Evolutionary conservation across 2,888 invertebrate genomes (phyloP), one percentile per base, ranked within the genome.

Genomic region (Tetheella fluctuosa): DNA sequence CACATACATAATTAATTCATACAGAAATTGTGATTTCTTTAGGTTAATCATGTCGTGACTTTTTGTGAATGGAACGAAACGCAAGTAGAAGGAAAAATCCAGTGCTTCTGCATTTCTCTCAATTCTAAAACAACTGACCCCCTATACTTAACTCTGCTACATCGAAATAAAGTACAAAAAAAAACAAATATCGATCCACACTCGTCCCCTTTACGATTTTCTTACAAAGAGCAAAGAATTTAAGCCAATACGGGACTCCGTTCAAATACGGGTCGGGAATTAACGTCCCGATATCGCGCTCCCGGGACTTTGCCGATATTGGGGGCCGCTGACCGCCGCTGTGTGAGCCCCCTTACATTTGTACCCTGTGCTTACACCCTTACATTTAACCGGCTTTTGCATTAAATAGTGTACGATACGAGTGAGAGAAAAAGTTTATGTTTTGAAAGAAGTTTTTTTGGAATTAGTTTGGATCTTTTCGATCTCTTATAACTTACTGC

Each of bases 231-330:
- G 76, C 65, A 77, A 79, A 84, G 83, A 81, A 77, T 83, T 77
- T 83, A 79, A 82, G 74, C 81, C 80, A 84, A 86, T 85, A 84
- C 80, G 80, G 78, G 79, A 80, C 80, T 78, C 76, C 20, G 55
- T 34, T 55, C 83, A 88, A 89, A 90, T 87, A 88, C 82, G 87
- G 88, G 87, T 65, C 67, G 69, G 68, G 71, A 76, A 59, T 62
- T 62, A 57, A 54, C 52, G 28, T 48, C 73, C 60, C 53, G 67
- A 52, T 34, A 34, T 55, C 34, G 55, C 20, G 55, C 30, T 20
- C 42, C 42, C 37, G 52, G 53, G 53, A 37, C 57, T 23, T 55
- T 30, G 30, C 28, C 17, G 48, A 48, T 48, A 48, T 48, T 48
- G 48, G 48, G 48, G 48, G 48, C 48, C 34, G 48, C 28, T 58